Evolutionary conservation across 2,113 vertebrate genomes (phyloP).

Genomic region (Chaetops frenatus): DNA sequence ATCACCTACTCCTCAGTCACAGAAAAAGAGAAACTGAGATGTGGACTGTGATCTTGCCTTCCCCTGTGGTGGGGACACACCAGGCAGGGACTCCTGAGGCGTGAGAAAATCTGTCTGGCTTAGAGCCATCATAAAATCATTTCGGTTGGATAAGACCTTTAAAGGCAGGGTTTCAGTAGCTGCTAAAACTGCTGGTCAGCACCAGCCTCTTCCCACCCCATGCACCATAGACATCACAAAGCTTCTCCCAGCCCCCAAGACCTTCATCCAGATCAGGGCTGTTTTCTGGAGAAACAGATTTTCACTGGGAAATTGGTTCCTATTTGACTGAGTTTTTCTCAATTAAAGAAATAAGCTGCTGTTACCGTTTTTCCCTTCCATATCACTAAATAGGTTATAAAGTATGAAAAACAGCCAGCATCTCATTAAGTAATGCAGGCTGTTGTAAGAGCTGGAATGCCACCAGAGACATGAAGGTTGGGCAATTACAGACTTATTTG

Average conservation of each 20-base stretch:
- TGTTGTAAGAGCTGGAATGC: slow-evolving; percentile 30
- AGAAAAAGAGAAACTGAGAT: not conserved
- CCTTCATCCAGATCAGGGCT: not conserved
- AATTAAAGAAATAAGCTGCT: not conserved
- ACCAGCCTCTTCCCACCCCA: not conserved
- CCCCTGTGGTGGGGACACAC: not conserved
- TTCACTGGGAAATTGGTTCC: not conserved
- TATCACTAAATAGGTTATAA: not conserved
- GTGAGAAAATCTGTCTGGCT: not conserved
- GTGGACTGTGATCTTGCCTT: not conserved
- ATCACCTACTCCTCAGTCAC: not conserved
- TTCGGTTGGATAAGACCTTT: not conserved
- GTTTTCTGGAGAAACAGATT: not conserved
- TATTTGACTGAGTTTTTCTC: not conserved
- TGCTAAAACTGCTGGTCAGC: not conserved
- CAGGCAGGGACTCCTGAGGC: not conserved
- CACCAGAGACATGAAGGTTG: not conserved
- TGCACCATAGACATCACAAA: accelerated
- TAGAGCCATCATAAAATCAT: not conserved
- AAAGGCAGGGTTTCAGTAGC: not conserved
- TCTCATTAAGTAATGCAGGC: not conserved
- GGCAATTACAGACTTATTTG: not conserved
- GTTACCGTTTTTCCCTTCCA: not conserved
- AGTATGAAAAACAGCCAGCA: not conserved
- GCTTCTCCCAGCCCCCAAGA: not conserved